Evolutionary conservation across 1,140 invertebrate genomes (phyloP), one percentile per base, ranked within the genome.

Genomic region (Cataglyphis hispanica): DNA sequence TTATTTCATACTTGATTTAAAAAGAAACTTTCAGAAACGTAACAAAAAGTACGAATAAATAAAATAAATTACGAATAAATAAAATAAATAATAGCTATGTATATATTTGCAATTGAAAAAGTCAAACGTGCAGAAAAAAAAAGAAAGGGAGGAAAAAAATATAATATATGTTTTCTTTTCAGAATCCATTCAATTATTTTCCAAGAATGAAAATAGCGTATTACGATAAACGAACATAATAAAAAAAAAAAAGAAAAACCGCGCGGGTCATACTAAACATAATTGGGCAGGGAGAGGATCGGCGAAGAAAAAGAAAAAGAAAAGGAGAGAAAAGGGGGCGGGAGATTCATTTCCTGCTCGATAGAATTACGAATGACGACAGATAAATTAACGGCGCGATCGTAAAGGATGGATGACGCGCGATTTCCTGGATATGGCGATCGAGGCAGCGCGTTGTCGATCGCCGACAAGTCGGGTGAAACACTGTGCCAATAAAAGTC

Each of bases 401-500:
- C 87, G 81, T 90, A 87, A 87, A 86, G 77, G 81, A 89, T 78
- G 77, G 81, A 89, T 78, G 84, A 86, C 66, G 74, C 84, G 86
- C 78, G 76, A 72, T 86, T 87, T 86, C 89, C 74, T 75, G 84
- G 88, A 25, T 60, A 86, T 69, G 34, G 83, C 53, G 81, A 86
- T 50, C 80, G 50, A 70, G 53, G 43, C 61, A 40, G 46, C 27
- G 37, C 34, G n/a, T 60, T 63, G 53, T 86, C 40, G 66, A 46
- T n/a, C 58, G 60, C 72, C 40, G 83, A 81, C 74, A 72, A 78
- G 64, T 74, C 64, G 83, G 77, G 76, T 89, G 89, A 91, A 89
- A 91, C 87, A 90, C 88, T 88, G 78, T 83, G 90, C 88, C 91
- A 91, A 91, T 90, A 91, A 91, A 91, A 87, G 90, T 89, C 91